Base-by-base conservation (phyloP, 2,888 invertebrate species). In the Atherix ibis region DNA sequence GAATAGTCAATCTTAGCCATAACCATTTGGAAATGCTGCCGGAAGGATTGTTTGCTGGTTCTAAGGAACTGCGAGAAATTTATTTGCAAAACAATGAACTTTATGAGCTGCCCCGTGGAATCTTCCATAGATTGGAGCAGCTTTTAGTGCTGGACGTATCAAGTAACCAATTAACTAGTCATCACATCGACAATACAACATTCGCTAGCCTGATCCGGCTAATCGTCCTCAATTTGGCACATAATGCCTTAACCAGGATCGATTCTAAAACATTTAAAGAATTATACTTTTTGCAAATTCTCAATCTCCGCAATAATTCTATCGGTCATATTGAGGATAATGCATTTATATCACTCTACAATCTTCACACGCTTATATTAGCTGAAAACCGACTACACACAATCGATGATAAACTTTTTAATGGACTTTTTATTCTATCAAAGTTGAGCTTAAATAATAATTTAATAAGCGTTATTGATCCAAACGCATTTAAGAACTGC, bases 251-350 rank as follows among this genome's bases (percentile, higher is more conserved):
- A 15, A 83, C 82, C 2, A 71, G 80, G 47, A 76, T 91, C 43
- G 85, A 85, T 51, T 77, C 77, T 27, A 72, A 75, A 46, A 84
- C 83, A 36, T 89, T 89, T 58, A 83, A 83, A 59, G 85, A 88
- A 54, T 63, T 89, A 37, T 82, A 79, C 53, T 81, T 85, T 50
- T 65, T 89, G 39, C 85, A 88, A 67, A 84, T 83, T 44, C 67
- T 89, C 37, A 82, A 84, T 57, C 63, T 89, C 39, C 72, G 81
- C 44, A 85, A 85, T 52, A 89, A 89, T 54, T 79, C 82, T 6
- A 82, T 89, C 49, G 80, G 80, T n/a, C 82, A 79, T 50, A 79
- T 88, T 44, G 83, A 84, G 64, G 82, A 84, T 47, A 82, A 83
- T 53, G 81, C 88, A 24, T 91, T 92, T 51, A 57, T 82, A 48